These are phyloP conservation scores for Sphaerophoria rueppellii DNA, from an alignment of 2,888 invertebrate species.

Conservation along the genomic window DNA sequence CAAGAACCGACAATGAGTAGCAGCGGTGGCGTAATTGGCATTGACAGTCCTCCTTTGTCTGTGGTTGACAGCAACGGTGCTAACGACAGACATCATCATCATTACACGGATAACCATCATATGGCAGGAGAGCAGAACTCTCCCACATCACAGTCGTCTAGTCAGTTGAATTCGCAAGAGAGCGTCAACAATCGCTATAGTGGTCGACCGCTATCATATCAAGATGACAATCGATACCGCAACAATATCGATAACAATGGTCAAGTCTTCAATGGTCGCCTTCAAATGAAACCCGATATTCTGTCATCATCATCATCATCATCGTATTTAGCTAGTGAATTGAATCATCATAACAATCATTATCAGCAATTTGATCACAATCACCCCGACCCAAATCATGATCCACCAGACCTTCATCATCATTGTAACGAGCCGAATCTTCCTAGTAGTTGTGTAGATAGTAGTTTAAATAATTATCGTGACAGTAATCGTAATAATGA, in stretches of 20 bases:
- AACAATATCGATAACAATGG: slow-evolving; percentile 54
- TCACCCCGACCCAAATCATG: slow-evolving; percentile 50
- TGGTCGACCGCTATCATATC: slow-evolving; percentile 59
- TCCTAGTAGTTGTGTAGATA: slow-evolving; percentile 72
- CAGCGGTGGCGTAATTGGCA: slow-evolving; percentile 52
- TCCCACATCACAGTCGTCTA: slow-evolving; percentile 46
- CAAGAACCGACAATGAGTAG: slow-evolving; percentile 70
- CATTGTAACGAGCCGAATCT: slow-evolving; percentile 67
- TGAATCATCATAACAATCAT: slow-evolving; percentile 49
- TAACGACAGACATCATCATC: slow-evolving; percentile 59
- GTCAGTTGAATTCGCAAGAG: slow-evolving; percentile 59
- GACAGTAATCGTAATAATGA: slow-evolving; percentile 71
- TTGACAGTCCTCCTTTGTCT: slow-evolving; percentile 58
- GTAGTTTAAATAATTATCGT: slow-evolving; percentile 73
- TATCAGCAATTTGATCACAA: slow-evolving; percentile 65
- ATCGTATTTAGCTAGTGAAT: slow-evolving; percentile 68
- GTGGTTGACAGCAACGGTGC: slow-evolving; percentile 68
- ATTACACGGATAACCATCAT: slow-evolving; percentile 28
- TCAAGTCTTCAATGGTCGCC: slow-evolving; percentile 48
- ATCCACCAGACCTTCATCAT: slow-evolving; percentile 29
- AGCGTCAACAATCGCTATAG: slow-evolving; percentile 56
- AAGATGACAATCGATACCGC: slow-evolving; percentile 68
- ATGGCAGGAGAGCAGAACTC: slow-evolving; percentile 34
- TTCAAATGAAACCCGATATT: slow-evolving; percentile 70
- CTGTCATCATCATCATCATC: slow-evolving; percentile 42